Evolutionary conservation across 2,797 vertebrate species (phyloP), one percentile per base, ranked within the genome.

Genomic region (Lophura swinhoii): DNA sequence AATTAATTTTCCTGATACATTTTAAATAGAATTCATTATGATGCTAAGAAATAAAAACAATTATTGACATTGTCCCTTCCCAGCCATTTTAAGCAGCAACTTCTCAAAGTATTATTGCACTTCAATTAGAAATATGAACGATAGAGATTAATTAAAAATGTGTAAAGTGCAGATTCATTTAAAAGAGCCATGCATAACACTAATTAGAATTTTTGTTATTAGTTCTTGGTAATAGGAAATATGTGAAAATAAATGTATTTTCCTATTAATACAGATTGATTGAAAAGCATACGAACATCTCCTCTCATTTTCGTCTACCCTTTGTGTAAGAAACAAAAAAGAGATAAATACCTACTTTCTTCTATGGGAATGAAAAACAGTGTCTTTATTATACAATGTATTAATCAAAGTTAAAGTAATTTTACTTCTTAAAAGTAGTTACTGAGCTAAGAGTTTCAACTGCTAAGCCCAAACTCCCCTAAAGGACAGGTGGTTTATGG

Each of bases 401-500:
- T 44, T 59, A 49, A 29, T 73, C 60, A 75, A 80, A 90, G 11
- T 43, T 26, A 84, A 17, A 86, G 29, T 78, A 76, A 49, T 84
- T 77, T 35, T 44, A 51, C 10, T 84, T 92, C 58, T 74, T 69
- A 43, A 58, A 41, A 74, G 43, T 31, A 84, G 37, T 70, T 90
- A 46, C 31, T 46, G 44, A 67, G 48, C n/a, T 56, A 69, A 67
- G 17, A 53, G 67, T 64, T 94, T 75, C 37, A 76, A 68, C 84
- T 69, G 46, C 37, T 84, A 91, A 85, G 92, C 70, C 23, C 1
- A 4, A 92, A 59, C 59, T 48, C 5, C 29, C 17, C 24, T 48
- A 35, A n/a, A 90, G 68, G 6, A 37, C 84, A 88, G 72, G 56
- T 85, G 69, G 35, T 95, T 93, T 94, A 93, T 81, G 66, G 82